Percentiles rank a stretch among this genome's conserved stretches.
Evolutionary conservation across 2,888 invertebrate species (phyloP).

Genomic region (Catonia carolina): DNA sequence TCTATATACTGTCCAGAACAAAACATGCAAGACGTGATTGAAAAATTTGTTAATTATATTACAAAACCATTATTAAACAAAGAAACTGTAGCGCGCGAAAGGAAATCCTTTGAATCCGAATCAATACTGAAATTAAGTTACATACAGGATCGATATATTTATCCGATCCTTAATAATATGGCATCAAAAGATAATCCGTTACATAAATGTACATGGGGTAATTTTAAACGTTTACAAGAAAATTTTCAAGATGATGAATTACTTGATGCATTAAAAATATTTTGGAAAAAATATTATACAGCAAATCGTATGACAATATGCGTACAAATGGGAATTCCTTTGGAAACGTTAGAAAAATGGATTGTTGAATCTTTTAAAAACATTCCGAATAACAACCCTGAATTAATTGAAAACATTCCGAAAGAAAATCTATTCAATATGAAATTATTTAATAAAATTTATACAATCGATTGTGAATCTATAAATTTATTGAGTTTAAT

Average conservation of each 20-base stretch:
- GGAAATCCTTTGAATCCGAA: conserved; percentile 86
- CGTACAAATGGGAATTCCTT: conserved; percentile 51
- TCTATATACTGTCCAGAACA: conserved; percentile 83
- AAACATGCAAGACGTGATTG: conserved; percentile 66
- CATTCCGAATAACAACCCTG: conserved; percentile 60
- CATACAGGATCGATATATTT: conserved; percentile 66
- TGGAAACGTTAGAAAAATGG: conserved; percentile 57
- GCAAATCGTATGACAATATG: conserved; percentile 83
- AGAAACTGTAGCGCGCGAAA: conserved; percentile 77
- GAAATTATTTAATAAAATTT: conserved; percentile 57
- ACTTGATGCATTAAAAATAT: conserved; percentile 63
- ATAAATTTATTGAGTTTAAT: conserved; percentile 55
- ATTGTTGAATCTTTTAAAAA: conserved; percentile 57
- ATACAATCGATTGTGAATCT: conserved; percentile 70
- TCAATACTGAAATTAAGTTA: conserved; percentile 72
- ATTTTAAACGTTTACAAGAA: conserved; percentile 63
- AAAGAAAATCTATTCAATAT: conserved; percentile 52
- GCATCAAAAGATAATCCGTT: conserved; percentile 64
- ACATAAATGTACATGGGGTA: conserved; percentile 74
- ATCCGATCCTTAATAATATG: conserved; percentile 65
- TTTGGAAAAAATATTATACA: conserved; percentile 70
- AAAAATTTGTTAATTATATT: conserved; percentile 84
- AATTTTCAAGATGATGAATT: conserved; percentile 59
- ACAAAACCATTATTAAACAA: conserved; percentile 76
- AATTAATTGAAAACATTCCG: conserved; percentile 53